These are phyloP conservation scores for Chiroxiphia lanceolata DNA, from an alignment of 2,797 vertebrate genomes.

Conservation along the genomic window DNA sequence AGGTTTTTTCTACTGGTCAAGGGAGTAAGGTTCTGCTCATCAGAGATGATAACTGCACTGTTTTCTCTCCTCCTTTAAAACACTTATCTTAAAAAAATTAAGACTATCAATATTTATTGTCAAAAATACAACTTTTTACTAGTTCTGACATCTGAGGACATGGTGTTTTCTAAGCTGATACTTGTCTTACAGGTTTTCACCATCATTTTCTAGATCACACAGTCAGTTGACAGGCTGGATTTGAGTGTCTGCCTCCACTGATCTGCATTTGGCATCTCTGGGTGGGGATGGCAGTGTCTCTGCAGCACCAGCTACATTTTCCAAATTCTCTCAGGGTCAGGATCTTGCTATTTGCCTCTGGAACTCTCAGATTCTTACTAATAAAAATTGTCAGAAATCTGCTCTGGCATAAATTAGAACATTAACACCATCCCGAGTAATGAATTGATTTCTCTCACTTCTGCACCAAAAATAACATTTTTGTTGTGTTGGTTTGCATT, in stretches of 20 bases:
- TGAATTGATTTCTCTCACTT: neutral
- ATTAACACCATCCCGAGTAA: neutral
- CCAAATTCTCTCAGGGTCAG: neutral
- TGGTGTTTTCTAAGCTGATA: neutral
- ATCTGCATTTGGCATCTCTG: neutral
- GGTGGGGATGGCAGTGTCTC: neutral
- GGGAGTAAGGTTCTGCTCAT: neutral
- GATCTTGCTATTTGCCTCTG: neutral
- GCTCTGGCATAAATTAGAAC: neutral
- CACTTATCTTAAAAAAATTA: neutral
- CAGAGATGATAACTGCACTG: neutral
- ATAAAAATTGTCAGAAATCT: neutral
- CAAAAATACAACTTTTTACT: neutral
- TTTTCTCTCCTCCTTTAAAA: neutral
- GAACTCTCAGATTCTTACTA: neutral
- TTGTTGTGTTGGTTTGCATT: neutral
- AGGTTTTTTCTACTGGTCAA: neutral
- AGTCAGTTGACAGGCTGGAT: neutral
- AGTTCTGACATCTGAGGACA: neutral
- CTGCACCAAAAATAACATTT: neutral
- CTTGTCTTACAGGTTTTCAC: neutral
- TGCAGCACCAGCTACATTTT: neutral
- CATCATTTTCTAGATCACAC: neutral
- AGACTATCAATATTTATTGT: neutral
- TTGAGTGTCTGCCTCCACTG: neutral